A percentile compares a stretch with the other conserved stretches of the same genome.
Evolutionary conservation across 2,797 vertebrate genomes (phyloP).

Genomic region (Intellagama lesueurii): DNA sequence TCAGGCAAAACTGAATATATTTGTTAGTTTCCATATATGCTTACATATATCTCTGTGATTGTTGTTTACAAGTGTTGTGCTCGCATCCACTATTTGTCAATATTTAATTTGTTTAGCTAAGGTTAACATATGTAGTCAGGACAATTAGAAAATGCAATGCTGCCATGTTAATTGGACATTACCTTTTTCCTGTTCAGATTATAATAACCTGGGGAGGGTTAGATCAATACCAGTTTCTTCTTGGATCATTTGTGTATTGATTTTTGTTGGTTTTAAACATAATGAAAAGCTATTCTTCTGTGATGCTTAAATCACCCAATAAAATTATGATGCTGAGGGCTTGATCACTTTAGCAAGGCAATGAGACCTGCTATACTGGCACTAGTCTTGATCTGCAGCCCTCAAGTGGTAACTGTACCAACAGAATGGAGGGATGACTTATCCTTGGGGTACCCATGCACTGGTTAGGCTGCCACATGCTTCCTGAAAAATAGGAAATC

Average conservation of each 20-base stretch:
- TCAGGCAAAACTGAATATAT: too few relatives aligned
- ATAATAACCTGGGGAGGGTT: conserved; percentile 77
- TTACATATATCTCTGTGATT: not conserved
- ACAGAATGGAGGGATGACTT: not conserved
- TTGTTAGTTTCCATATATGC: not conserved
- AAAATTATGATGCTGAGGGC: not conserved
- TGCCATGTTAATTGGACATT: conserved; percentile 50
- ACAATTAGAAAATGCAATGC: conserved; percentile 61
- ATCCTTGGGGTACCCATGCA: not conserved
- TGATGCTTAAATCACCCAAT: conserved; percentile 7
- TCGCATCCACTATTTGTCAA: conserved; percentile 37
- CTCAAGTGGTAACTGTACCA: not conserved
- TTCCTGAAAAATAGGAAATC: not conserved
- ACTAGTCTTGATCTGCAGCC: not conserved
- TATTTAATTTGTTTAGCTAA: conserved; percentile 54
- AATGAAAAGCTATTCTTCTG: not conserved
- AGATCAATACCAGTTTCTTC: conserved; percentile 73
- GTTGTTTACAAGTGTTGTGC: conserved; percentile 5
- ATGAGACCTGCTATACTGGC: not conserved
- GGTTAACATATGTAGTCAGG: conserved; percentile 50
- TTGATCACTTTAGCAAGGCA: not conserved
- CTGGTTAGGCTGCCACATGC: not conserved
- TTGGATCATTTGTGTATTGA: not conserved
- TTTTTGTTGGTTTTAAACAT: conserved; percentile 6
- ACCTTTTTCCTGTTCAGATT: conserved; percentile 66